These are phyloP conservation scores for Megathymus violae DNA, from an alignment of 1,140 invertebrate genomes.

Conservation along the genomic window DNA sequence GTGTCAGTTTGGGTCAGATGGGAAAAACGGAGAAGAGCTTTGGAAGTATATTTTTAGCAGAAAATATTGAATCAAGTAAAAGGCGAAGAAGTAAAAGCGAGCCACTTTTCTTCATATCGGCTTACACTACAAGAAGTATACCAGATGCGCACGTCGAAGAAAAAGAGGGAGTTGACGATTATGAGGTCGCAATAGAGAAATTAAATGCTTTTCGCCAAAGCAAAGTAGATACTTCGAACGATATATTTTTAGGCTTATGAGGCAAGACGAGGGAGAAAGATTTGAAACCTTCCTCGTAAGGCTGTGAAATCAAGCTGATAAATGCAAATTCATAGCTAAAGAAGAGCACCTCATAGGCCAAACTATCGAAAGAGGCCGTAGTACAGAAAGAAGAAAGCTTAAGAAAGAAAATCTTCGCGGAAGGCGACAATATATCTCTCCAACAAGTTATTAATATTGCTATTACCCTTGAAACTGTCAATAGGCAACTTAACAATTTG, in stretches of 20 bases:
- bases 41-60: slow-evolving; percentile 51
- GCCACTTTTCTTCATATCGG: slow-evolving; percentile 48
- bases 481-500: too few species aligned
- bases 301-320: slow-evolving; percentile 35
- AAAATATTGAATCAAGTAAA: slow-evolving; percentile 34
- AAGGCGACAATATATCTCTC: too few species aligned
- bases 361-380: slow-evolving; percentile 38
- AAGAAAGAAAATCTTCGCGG: too few species aligned
- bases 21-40: slow-evolving; percentile 52
- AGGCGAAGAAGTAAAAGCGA: too few species aligned
- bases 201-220: slow-evolving; percentile 49
- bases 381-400: too few species aligned
- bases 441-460: too few species aligned
- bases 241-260: slow-evolving; percentile 37
- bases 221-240: slow-evolving; percentile 43
- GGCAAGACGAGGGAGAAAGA: slow-evolving; percentile 37
- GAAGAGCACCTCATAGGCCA: slow-evolving; percentile 40
- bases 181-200: slow-evolving; percentile 42
- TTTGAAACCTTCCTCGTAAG: slow-evolving; percentile 45
- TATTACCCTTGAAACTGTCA: too few species aligned
- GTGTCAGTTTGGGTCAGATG: slow-evolving; percentile 33
- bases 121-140: slow-evolving; percentile 54
- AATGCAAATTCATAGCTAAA: slow-evolving; percentile 35
- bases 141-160: slow-evolving; percentile 30
- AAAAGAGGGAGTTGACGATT: slow-evolving; percentile 22